Evolutionary conservation across 2,113 vertebrate genomes (phyloP).

Genomic region (Periophthalmodon schlosseri): DNA sequence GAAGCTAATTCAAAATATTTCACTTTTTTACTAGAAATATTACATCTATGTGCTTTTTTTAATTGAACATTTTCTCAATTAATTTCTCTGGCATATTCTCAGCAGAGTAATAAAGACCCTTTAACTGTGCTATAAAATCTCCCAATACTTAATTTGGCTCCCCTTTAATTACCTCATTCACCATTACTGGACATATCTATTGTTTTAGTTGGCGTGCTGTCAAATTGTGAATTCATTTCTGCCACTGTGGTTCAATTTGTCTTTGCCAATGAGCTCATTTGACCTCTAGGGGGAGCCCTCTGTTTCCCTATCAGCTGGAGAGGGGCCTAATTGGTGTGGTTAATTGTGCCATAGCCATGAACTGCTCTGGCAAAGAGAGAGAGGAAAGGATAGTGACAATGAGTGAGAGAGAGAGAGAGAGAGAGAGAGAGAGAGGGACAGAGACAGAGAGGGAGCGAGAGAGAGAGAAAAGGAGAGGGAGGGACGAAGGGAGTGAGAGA

Average conservation of each 20-base stretch:
- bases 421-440: not conserved
- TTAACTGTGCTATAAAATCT: slow-evolving; percentile 39
- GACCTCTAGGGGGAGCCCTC: slow-evolving; percentile 80
- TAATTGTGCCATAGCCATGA: slow-evolving; percentile 67
- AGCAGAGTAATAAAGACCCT: slow-evolving; percentile 35
- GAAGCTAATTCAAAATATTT: too few relatives aligned
- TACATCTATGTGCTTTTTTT: not conserved
- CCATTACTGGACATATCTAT: slow-evolving; percentile 32
- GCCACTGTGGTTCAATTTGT: slow-evolving; percentile 29
- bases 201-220: slow-evolving; percentile 31
- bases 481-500: too few relatives aligned
- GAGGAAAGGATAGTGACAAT: slow-evolving; percentile 13
- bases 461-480: too few relatives aligned
- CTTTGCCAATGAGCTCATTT: slow-evolving; percentile 50
- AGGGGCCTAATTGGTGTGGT: slow-evolving; percentile 71
- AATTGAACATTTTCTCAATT: not conserved
- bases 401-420: slow-evolving; percentile 15
- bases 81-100: slow-evolving; percentile 9
- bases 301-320: slow-evolving; percentile 62
- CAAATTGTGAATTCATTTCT: slow-evolving; percentile 49
- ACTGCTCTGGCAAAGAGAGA: slow-evolving; percentile 29
- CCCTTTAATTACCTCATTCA: slow-evolving; percentile 58
- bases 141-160: slow-evolving; percentile 45
- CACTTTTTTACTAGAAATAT: not conserved
- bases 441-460: too few relatives aligned